These are phyloP conservation scores for Hoplodrina ambigua DNA, from an alignment of 2,888 invertebrate genomes.

Conservation along the genomic window DNA sequence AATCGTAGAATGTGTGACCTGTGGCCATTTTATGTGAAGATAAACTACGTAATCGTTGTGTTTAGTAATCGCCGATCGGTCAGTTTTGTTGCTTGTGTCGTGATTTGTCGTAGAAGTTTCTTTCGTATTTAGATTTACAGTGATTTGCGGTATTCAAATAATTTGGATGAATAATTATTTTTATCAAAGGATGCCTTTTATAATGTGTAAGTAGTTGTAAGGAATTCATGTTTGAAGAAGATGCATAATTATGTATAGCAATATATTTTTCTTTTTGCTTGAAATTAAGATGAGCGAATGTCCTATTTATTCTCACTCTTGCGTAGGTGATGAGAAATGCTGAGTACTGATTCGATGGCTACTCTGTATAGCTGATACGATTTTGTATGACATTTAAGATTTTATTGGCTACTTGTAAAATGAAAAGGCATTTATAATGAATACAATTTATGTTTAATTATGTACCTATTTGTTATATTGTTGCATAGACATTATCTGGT, in stretches of 20 bases:
- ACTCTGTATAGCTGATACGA: constrained; percentile 67
- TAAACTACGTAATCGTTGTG: constrained; percentile 71
- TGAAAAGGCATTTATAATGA: constrained; percentile 85
- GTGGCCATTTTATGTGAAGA: constrained; percentile 78
- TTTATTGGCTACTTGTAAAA: constrained; percentile 78
- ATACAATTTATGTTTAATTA: constrained; percentile 82
- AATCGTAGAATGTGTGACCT: constrained; percentile 77
- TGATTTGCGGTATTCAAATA: constrained; percentile 83
- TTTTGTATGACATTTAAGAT: constrained; percentile 75
- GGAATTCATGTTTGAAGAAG: constrained; percentile 75
- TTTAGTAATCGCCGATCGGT: constrained; percentile 79
- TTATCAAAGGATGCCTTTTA: constrained; percentile 89
- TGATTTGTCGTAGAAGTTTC: constrained; percentile 81
- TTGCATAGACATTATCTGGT: constrained; percentile 47
- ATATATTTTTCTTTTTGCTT: constrained; percentile 81
- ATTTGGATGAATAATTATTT: constrained; percentile 77
- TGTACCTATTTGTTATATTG: constrained; percentile 81
- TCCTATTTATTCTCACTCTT: constrained; percentile 77
- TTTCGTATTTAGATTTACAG: constrained; percentile 77
- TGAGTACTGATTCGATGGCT: constrained; percentile 71
- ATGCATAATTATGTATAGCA: constrained; percentile 84
- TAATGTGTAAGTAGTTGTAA: constrained; percentile 87
- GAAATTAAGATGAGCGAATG: constrained; percentile 73
- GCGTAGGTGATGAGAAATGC: constrained; percentile 72
- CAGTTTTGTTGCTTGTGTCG: constrained; percentile 84